A percentile compares a stretch with the other conserved stretches of the same genome.
Evolutionary conservation across 2,113 vertebrate genomes (phyloP).

Genomic region (Gorsachius goisagi): DNA sequence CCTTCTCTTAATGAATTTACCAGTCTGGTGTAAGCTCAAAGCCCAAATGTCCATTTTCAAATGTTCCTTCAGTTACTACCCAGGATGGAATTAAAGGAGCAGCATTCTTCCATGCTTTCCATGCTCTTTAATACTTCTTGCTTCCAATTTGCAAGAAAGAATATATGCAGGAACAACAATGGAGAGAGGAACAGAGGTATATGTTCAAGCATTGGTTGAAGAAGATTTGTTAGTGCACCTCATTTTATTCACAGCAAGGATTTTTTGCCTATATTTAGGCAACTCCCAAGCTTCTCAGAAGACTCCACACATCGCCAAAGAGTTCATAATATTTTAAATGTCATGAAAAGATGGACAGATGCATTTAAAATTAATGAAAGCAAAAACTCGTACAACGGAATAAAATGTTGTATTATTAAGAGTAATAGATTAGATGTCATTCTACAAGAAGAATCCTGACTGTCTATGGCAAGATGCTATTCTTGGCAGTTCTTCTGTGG

Average conservation of each 20-base stretch:
- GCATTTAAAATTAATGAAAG: not conserved
- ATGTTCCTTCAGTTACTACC: not conserved
- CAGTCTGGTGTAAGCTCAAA: not conserved
- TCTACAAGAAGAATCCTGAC: not conserved
- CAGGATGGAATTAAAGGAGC: not conserved
- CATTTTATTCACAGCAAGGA: not conserved
- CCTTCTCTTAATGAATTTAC: not conserved
- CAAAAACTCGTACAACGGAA: rapidly evolving
- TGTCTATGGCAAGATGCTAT: not conserved
- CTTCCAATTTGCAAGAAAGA: not conserved
- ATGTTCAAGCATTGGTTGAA: not conserved
- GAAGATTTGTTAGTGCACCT: not conserved
- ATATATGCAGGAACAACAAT: not conserved
- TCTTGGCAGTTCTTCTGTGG: not conserved
- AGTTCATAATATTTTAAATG: not conserved
- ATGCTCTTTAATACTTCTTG: not conserved
- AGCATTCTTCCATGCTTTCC: not conserved
- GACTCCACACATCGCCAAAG: not conserved
- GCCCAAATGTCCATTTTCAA: not conserved
- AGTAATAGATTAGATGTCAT: not conserved
- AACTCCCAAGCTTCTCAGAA: not conserved
- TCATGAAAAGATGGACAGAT: not conserved
- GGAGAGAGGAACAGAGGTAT: not conserved
- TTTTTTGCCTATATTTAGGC: not conserved
- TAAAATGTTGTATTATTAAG: not conserved